phyloP scores from a whole-genome alignment of 2,797 vertebrate genomes.

The Avahi laniger region DNA sequence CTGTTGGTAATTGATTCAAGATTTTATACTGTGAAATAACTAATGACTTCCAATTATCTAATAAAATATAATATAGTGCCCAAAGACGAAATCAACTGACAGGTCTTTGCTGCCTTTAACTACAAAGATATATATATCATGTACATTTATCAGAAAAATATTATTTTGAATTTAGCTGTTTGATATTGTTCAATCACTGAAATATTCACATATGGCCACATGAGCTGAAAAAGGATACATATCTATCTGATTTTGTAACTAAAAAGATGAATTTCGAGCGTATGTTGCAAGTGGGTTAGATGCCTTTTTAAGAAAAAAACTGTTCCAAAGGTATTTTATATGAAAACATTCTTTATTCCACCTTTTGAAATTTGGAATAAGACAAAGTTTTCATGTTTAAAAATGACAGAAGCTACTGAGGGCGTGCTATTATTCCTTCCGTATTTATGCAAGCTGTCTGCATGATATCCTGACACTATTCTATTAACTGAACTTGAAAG shows the following conservation, averaged over 20 bases:
- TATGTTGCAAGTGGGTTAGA: constrained; percentile 66
- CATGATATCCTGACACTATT: constrained; percentile 79
- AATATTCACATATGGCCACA: neutral
- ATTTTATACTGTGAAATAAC: constrained; percentile 73
- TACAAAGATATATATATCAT: neutral
- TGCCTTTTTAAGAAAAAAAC: constrained; percentile 61
- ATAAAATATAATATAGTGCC: constrained; percentile 51
- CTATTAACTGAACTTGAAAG: constrained; percentile 73
- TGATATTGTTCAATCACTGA: constrained; percentile 40
- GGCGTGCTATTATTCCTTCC: constrained; percentile 67
- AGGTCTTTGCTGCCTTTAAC: constrained; percentile 24
- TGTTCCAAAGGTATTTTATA: constrained; percentile 73
- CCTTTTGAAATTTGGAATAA: constrained; percentile 81
- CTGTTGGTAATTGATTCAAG: constrained; percentile 55
- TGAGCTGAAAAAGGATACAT: constrained; percentile 1
- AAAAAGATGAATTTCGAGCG: constrained; percentile 58
- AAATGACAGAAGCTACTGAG: constrained; percentile 65
- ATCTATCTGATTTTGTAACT: constrained; percentile 68
- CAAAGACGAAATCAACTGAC: constrained; percentile 31
- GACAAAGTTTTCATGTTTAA: constrained; percentile 77
- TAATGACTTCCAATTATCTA: constrained; percentile 60
- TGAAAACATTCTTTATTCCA: constrained; percentile 78
- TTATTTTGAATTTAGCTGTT: constrained; percentile 10
- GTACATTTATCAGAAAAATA: constrained; percentile 20
- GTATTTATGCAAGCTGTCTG: constrained; percentile 81